A percentile compares a stretch with the other conserved stretches of the same genome.
Evolutionary conservation across 2,797 vertebrate species (phyloP).

Genomic region (Myiotriccus ornatus): DNA sequence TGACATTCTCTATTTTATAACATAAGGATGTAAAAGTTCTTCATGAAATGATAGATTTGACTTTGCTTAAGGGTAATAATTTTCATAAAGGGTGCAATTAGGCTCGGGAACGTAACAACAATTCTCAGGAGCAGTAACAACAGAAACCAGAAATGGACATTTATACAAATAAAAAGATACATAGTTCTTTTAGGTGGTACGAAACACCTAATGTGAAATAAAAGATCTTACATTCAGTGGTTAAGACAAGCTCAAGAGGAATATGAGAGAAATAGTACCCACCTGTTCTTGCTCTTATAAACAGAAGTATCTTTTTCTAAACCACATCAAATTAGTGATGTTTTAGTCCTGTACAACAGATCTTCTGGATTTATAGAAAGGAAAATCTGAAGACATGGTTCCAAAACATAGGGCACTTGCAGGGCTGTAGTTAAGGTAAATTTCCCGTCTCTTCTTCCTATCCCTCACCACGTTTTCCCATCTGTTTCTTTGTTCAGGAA

Average conservation of each 20-base stretch:
- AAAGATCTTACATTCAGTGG: neutral
- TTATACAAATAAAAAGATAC: neutral
- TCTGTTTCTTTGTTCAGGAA: neutral
- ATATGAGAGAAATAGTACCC: neutral
- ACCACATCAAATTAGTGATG: neutral
- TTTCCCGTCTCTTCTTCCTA: neutral
- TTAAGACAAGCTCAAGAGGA: neutral
- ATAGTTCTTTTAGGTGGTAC: neutral
- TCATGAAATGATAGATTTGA: neutral
- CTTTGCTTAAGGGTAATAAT: neutral
- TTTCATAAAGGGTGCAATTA: neutral
- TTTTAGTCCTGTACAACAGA: neutral
- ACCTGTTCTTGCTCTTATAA: neutral
- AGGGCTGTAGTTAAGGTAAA: neutral
- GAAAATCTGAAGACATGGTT: neutral
- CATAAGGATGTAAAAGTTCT: neutral
- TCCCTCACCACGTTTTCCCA: neutral
- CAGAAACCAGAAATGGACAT: neutral
- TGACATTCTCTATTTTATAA: neutral
- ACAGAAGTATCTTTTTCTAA: neutral
- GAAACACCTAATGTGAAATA: neutral
- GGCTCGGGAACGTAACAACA: neutral
- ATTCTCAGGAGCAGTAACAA: neutral
- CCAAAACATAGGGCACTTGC: neutral
- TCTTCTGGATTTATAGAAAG: neutral